phyloP scores from a whole-genome alignment of 2,888 invertebrate species.

The Drosophila pegasa region DNA sequence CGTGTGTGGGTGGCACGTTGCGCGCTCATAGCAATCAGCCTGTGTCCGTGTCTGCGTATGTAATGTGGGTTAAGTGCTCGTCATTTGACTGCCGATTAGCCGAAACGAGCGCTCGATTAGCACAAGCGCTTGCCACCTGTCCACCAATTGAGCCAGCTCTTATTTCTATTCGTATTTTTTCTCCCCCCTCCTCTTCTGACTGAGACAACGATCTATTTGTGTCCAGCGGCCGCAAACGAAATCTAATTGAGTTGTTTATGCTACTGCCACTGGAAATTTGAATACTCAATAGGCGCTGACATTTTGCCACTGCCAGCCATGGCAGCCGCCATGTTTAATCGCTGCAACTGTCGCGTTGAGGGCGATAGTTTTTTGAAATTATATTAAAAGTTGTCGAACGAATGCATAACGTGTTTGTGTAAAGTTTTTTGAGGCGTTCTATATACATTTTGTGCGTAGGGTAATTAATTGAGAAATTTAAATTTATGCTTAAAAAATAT shows the following conservation, averaged over 20 bases:
- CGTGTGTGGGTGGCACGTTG: slow-evolving; percentile 23
- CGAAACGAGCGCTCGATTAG: slow-evolving; percentile 41
- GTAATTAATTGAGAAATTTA: no score
- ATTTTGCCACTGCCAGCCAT: slow-evolving; percentile 46
- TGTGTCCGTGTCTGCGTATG: slow-evolving; percentile 5
- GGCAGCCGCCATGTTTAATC: slow-evolving; percentile 60
- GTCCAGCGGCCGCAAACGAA: slow-evolving; percentile 12
- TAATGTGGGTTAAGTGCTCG: slow-evolving; percentile 42
- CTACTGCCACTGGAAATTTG: slow-evolving; percentile 24
- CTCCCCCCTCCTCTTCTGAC: background rate
- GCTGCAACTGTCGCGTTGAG: slow-evolving; percentile 35
- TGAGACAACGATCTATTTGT: slow-evolving; percentile 11
- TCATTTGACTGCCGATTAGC: slow-evolving; percentile 37
- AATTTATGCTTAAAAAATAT: no score
- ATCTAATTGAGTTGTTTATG: slow-evolving; percentile 62
- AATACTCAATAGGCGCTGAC: slow-evolving; percentile 36
- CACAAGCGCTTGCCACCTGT: slow-evolving; percentile 35
- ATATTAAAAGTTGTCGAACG: background rate
- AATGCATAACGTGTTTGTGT: background rate
- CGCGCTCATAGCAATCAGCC: slow-evolving; percentile 28
- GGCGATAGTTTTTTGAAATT: background rate
- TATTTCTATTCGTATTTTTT: background rate
- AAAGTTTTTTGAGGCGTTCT: no score
- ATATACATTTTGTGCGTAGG: no score
- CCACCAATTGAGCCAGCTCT: slow-evolving; percentile 18